Percentiles rank a stretch among this genome's conserved stretches.
Conservation (phyloP, 2,888 invertebrate genomes). For the Amiota communis region DNA sequence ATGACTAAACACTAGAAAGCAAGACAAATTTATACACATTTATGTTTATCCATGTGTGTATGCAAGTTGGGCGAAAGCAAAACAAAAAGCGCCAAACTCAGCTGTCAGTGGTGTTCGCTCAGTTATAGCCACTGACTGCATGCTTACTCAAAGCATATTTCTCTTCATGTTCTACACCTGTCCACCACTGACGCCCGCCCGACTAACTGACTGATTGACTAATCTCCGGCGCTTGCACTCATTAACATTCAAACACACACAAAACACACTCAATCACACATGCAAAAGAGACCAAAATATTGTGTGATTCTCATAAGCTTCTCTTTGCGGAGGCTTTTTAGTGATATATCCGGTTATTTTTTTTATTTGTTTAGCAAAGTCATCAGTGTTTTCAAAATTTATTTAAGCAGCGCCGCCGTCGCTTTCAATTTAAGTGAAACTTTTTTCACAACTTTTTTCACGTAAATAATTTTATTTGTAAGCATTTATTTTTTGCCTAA, state of each 20-base stretch:
- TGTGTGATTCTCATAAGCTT: conserved; percentile 44
- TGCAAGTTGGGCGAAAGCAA: not conserved
- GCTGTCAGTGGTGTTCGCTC: not conserved
- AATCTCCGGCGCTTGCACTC: conserved; percentile 19
- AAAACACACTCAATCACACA: conserved; percentile 25
- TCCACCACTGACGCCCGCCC: conserved; percentile 36
- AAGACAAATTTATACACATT: not conserved
- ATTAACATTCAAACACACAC: not conserved
- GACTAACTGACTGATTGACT: conserved; percentile 25
- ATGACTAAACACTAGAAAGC: too few relatives aligned
- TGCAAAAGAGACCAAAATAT: not conserved
- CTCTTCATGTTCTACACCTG: conserved; percentile 3
- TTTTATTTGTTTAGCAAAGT: conserved; percentile 40
- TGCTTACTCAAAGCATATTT: not conserved
- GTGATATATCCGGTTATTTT: conserved; percentile 61
- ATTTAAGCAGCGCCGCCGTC: conserved; percentile 36
- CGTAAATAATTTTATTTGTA: conserved; percentile 36
- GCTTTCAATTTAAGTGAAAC: conserved; percentile 65
- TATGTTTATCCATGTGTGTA: conserved; percentile 10
- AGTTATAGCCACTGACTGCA: too few relatives aligned
- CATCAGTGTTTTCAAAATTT: not conserved
- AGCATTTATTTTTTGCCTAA: conserved; percentile 13
- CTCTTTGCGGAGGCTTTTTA: conserved; percentile 42
- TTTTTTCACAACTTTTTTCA: conserved; percentile 46
- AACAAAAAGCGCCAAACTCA: conserved; percentile 6